Conservation (phyloP, 2,797 vertebrate genomes). For the Sarcoramphus papa region DNA sequence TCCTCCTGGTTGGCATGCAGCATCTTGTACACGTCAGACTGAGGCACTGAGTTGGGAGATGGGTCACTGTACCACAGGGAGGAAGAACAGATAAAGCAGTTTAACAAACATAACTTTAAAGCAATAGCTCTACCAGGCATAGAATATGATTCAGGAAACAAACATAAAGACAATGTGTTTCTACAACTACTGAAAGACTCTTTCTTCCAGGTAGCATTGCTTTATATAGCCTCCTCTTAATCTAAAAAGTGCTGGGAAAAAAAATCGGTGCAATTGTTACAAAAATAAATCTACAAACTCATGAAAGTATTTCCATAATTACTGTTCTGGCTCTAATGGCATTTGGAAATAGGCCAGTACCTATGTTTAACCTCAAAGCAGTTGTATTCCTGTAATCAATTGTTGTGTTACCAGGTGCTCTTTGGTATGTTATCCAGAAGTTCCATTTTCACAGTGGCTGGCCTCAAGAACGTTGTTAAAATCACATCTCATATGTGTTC, state of each 20-base stretch:
- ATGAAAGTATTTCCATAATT: neutral
- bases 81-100: neutral
- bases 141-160: neutral
- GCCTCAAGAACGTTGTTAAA: neutral
- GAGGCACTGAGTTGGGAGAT: slow-evolving; percentile 48
- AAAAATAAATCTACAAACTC: neutral
- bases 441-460: neutral
- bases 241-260: neutral
- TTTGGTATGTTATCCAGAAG: neutral
- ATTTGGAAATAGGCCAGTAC: neutral
- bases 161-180: neutral
- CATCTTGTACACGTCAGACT: slow-evolving; percentile 94
- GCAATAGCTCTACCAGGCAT: neutral
- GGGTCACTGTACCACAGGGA: slow-evolving; percentile 77
- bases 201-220: neutral
- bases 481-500: neutral
- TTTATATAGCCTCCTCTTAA: neutral
- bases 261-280: neutral
- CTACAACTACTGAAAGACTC: neutral
- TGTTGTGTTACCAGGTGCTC: neutral
- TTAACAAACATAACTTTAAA: neutral
- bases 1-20: slow-evolving; percentile 81
- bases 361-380: neutral
- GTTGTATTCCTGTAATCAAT: neutral
- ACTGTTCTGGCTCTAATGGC: neutral